Evolutionary conservation across 1,140 invertebrate species (phyloP).

Genomic region (Drosophila kepulauana): DNA sequence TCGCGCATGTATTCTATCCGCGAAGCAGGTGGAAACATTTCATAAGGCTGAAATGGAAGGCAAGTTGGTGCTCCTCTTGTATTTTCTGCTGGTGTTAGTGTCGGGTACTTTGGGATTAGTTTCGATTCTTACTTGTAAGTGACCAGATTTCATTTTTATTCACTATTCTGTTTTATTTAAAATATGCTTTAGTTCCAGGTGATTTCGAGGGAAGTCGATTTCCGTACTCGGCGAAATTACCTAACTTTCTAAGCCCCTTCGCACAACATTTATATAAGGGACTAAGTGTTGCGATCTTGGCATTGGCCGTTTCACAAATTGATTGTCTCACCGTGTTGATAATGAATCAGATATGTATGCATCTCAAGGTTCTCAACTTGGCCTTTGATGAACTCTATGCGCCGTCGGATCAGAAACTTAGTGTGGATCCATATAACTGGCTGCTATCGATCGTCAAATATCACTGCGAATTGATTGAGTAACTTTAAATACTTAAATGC

Average conservation of each 20-base stretch:
- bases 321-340: slow-evolving; percentile 72
- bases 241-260: slow-evolving; percentile 28
- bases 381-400: slow-evolving; percentile 56
- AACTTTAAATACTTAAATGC: too few relatives aligned
- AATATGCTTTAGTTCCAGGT: slow-evolving; percentile 51
- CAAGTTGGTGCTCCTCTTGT: slow-evolving; percentile 59
- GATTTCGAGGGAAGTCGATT: slow-evolving; percentile 62
- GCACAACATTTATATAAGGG: slow-evolving; percentile 63
- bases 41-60: slow-evolving; percentile 49
- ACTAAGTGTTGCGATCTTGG: slow-evolving; percentile 48
- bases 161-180: too few relatives aligned
- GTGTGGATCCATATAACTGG: slow-evolving; percentile 32
- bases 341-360: slow-evolving; percentile 74
- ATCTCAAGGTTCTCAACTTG: slow-evolving; percentile 67
- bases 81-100: slow-evolving; percentile 52
- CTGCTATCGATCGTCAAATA: slow-evolving; percentile 62
- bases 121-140: slow-evolving; percentile 56
- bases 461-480: slow-evolving; percentile 67
- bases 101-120: slow-evolving; percentile 50
- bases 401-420: neutral
- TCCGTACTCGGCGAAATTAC: slow-evolving; percentile 63
- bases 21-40: slow-evolving; percentile 53
- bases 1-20: slow-evolving; percentile 36
- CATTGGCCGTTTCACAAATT: slow-evolving; percentile 53
- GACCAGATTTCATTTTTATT: neutral